Base-by-base conservation (phyloP, 1,140 invertebrate species). In the Bombus waltoni region DNA sequence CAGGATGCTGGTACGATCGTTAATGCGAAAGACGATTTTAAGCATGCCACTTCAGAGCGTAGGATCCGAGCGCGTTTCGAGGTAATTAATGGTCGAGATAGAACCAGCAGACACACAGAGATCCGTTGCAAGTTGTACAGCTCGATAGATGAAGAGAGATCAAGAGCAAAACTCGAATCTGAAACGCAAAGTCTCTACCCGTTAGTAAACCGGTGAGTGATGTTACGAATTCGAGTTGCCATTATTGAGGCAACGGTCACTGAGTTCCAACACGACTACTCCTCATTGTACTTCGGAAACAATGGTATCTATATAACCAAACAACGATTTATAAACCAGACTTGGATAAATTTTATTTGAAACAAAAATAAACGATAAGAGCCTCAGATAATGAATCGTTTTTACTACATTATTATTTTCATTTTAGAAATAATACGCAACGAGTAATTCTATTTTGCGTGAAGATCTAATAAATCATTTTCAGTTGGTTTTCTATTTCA, bases 11-110 rank as follows among this genome's bases (percentile, higher is more conserved):
- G 35, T 38, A 68, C 6, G 59, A 77, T 78, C 44, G 62, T 87
- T 84, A 84, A 89, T 53, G 85, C 72, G 62, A 83, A 83, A 84
- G 81, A 74, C 44, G 81, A 86, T 84, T 84, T 72, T 40, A 59
- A 87, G 72, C 59, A 28, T 18, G 68, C 70, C 47, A 66, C 47
- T 73, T 71, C 42, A 47, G 18, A 53, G 59, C 66, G 13, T 44
- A 44, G 75, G n/a, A n/a, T 85, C 35, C 40, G 32, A 44, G 72
- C 72, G 82, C 74, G 57, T 77, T 68, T 85, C 83, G 59, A 82
- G 38, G 66, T 90, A 90, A 90, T 90, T 90, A 87, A 89, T 87
- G 85, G 86, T 74, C 81, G 88, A 80, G 73, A 77, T 87, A 75
- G 81, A 87, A 89, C 66, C 66, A 40, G 18, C 75, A 75, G 65